Base-by-base conservation (phyloP, 2,797 vertebrate genomes). In the Chanos chanos region DNA sequence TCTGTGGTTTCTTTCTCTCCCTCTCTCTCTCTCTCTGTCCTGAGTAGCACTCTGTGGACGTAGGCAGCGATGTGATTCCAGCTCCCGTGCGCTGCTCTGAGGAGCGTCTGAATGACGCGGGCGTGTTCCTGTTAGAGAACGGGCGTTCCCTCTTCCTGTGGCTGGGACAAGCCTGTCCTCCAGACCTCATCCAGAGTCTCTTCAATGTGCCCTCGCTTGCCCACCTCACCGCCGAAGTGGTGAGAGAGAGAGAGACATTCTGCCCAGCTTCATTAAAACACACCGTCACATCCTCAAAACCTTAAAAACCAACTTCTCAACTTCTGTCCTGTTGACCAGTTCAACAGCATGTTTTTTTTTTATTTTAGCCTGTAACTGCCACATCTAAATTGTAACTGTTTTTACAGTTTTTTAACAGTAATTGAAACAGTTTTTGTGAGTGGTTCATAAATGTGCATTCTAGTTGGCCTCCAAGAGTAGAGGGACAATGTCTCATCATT, bases 131-230 rank as follows among this genome's bases (percentile, higher is more conserved):
- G 6, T 75, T 99, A 85, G 93, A 92, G 62, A 94, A 97, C 0
- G 96, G 96, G 0, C 81, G 93, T 16, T 73, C 64, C 24, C 73
- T 95, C 84, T 96, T 96, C 72, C 81, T 99, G 39, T 99, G 96
- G 96, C 70, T 99, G 60, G 96, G 97, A 33, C 90, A 90, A 58
- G 90, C 87, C 0, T 81, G 79, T 4, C 79, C 94, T 0, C 91
- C 95, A 0, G 93, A 96, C n/a, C 72, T 97, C 64, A 86, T 97
- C 77, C 96, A 99, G 69, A 88, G 77, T 34, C 69, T 99, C 25
- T 97, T 99, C 77, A 95, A 94, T 0, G 79, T 93, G 60, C 94
- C 96, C 0, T 97, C 96, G 3, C 84, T 94, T 1, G 86, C 92
- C 6, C 96, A 99, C 68, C 77, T 98, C 84, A 89, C 79, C 76